Evolutionary conservation across 2,888 invertebrate genomes (phyloP).

Genomic region (Sinotaia quadrata): DNA sequence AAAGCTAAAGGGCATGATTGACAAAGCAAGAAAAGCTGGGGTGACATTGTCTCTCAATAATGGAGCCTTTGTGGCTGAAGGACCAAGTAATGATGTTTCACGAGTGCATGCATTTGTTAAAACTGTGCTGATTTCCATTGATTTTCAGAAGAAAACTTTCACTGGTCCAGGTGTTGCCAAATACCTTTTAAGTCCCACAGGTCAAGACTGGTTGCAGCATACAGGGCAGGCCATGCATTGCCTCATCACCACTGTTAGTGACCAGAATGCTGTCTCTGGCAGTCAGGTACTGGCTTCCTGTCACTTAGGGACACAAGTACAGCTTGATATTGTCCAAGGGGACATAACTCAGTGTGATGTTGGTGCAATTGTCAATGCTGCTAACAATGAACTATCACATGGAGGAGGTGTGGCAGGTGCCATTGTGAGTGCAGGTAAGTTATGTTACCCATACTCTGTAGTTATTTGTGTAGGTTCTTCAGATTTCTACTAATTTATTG

Average conservation of each 20-base stretch:
- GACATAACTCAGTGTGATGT: conserved; percentile 33
- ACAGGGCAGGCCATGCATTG: conserved; percentile 8
- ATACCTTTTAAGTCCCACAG: conserved; percentile 13
- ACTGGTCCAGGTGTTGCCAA: conserved; percentile 10
- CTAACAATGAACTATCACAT: conserved; percentile 23
- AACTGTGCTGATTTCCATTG: conserved; percentile 3
- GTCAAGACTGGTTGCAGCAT: conserved; percentile 15
- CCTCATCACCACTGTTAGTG: conserved; percentile 3
- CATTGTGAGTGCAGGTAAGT: conserved; percentile 23
- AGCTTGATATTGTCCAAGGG: conserved; percentile 24
- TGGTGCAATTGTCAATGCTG: conserved; percentile 36
- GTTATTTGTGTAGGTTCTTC: too few species aligned
- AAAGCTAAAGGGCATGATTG: background rate
- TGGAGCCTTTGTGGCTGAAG: background rate
- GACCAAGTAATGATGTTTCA: background rate
- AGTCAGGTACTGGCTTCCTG: conserved; percentile 1
- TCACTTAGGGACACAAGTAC: background rate
- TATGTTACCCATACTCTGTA: too few species aligned
- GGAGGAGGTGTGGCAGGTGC: conserved; percentile 32
- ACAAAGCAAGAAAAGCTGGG: conserved; percentile 1
- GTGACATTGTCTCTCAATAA: conserved; percentile 4
- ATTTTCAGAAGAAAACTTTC: conserved; percentile 22
- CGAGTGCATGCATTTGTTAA: background rate
- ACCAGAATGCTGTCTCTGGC: background rate
- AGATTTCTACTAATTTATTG: too few species aligned